These are phyloP conservation scores for Hyposoter dolosus DNA, from an alignment of 2,888 invertebrate species.

Conservation along the genomic window DNA sequence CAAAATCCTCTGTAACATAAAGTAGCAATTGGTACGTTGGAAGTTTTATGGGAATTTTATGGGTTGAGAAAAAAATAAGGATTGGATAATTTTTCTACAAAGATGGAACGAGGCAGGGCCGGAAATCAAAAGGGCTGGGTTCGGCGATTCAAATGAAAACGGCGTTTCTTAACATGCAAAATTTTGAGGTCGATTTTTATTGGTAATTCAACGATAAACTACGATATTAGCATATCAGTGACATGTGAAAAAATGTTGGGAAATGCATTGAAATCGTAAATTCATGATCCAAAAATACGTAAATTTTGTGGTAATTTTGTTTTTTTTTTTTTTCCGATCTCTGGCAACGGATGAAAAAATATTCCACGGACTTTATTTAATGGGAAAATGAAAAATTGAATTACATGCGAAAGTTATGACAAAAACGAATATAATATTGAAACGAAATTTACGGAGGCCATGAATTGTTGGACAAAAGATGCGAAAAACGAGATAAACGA, in stretches of 20 bases:
- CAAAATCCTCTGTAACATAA: constrained; percentile 91
- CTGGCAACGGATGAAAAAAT: background rate
- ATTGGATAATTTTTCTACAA: background rate
- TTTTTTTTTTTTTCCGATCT: background rate
- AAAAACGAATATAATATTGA: background rate
- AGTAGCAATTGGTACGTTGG: background rate
- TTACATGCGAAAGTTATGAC: background rate
- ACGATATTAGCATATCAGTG: too few relatives aligned
- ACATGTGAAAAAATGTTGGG: background rate
- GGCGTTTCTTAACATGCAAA: background rate
- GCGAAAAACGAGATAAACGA: background rate
- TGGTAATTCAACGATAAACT: background rate
- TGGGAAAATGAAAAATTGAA: background rate
- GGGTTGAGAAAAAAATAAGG: background rate
- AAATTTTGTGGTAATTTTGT: background rate
- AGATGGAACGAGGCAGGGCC: background rate
- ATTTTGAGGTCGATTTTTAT: background rate
- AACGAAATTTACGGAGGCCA: background rate
- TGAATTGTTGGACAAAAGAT: background rate
- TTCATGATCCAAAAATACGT: background rate
- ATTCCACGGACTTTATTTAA: background rate
- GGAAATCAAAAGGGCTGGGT: background rate
- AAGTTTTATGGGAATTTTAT: background rate
- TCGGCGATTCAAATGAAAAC: background rate
- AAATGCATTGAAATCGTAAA: background rate